Conservation (phyloP, 2,113 vertebrate species). For the Tiliqua scincoides region DNA sequence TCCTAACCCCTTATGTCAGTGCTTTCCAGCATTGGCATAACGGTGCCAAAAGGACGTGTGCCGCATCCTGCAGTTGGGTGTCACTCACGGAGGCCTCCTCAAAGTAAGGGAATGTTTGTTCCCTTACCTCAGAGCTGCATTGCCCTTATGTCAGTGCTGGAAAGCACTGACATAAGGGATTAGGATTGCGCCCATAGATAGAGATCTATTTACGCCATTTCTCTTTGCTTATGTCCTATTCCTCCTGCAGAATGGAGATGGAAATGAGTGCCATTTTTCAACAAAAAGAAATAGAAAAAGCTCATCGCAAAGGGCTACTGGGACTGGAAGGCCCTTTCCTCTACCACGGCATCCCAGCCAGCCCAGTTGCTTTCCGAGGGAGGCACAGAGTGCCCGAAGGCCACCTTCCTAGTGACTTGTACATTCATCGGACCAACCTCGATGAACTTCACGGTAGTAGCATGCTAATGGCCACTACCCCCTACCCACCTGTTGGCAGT, state of each 20-base stretch:
- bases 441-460: slow-evolving; percentile 86
- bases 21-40: no score
- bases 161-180: no score
- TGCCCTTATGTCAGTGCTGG: no score
- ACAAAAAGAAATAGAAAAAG: slow-evolving; percentile 91
- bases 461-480: slow-evolving; percentile 82
- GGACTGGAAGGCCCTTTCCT: slow-evolving; percentile 84
- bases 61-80: no score
- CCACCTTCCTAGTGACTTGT: slow-evolving; percentile 79
- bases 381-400: slow-evolving; percentile 83
- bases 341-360: slow-evolving; percentile 78
- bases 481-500: slow-evolving; percentile 81
- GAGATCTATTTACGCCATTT: background rate
- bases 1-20: no score
- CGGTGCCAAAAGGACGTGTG: no score
- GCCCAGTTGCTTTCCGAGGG: slow-evolving; percentile 81
- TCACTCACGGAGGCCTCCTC: no score
- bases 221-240: slow-evolving; percentile 45
- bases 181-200: no score
- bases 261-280: slow-evolving; percentile 95
- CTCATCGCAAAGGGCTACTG: slow-evolving; percentile 85
- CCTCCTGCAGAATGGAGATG: slow-evolving; percentile 80
- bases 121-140: no score
- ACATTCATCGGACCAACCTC: slow-evolving; percentile 81
- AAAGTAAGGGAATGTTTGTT: no score